Evolutionary conservation across 2,888 invertebrate genomes (phyloP).

Genomic region (Clunio marinus): DNA sequence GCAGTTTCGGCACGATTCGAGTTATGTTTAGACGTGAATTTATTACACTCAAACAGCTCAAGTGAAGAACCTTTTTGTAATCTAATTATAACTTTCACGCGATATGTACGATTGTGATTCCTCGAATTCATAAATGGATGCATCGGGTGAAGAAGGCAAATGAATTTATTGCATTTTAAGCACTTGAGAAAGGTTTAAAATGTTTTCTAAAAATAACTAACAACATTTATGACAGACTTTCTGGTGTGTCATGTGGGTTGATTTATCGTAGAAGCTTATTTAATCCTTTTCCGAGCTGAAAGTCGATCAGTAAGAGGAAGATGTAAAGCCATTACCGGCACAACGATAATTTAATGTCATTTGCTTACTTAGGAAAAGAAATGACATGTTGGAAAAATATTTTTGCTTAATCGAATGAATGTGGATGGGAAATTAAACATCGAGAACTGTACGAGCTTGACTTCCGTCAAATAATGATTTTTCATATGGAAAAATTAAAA

Average conservation of each 20-base stretch:
- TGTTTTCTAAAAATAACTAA: conserved; percentile 30
- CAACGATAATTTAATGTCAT: conserved; percentile 4
- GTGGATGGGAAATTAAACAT: conserved; percentile 38
- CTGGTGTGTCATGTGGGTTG: not conserved
- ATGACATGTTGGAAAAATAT: not conserved
- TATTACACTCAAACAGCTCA: conserved; percentile 14
- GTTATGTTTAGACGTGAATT: no score
- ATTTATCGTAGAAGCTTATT: not conserved
- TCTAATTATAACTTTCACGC: conserved; percentile 36
- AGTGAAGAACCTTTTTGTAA: conserved; percentile 10
- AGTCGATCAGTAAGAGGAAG: not conserved
- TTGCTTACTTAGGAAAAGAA: not conserved
- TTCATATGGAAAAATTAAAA: conserved; percentile 30
- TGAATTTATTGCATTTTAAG: conserved; percentile 29
- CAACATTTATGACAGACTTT: conserved; percentile 13
- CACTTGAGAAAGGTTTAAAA: not conserved
- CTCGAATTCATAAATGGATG: not conserved
- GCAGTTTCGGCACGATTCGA: no score
- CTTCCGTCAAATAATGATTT: conserved; percentile 39
- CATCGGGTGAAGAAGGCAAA: not conserved
- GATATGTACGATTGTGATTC: not conserved
- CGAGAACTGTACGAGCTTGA: conserved; percentile 24
- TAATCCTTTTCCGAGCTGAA: conserved; percentile 12
- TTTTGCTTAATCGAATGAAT: conserved; percentile 36
- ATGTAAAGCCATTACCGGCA: conserved; percentile 14